phyloP scores from a whole-genome alignment of 2,888 invertebrate genomes.

The Tenthredo mesomela region DNA sequence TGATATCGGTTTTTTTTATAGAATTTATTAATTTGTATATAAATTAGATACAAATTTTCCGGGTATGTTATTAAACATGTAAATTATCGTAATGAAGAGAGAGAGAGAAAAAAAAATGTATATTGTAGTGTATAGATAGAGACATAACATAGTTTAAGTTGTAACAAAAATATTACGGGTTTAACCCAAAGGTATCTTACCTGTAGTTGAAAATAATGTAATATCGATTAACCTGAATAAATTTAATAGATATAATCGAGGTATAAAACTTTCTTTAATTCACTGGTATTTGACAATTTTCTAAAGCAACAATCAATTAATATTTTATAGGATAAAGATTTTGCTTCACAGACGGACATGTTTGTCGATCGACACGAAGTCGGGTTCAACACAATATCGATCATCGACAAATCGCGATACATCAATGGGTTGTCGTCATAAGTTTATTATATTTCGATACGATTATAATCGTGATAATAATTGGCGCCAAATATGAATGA shows the following conservation, averaged over 20 bases:
- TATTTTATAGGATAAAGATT: conserved; percentile 35
- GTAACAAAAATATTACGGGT: neutral
- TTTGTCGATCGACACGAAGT: conserved; percentile 46
- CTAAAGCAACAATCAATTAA: conserved; percentile 37
- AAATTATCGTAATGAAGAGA: neutral
- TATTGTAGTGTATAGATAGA: neutral
- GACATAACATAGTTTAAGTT: neutral
- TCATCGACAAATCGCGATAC: conserved; percentile 5
- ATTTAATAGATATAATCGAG: neutral
- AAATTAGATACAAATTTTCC: neutral
- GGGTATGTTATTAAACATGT: neutral
- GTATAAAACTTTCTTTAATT: neutral
- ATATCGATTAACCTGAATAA: neutral
- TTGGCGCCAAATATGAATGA: neutral
- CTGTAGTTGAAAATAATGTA: neutral
- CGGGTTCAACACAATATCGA: neutral
- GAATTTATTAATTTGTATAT: neutral
- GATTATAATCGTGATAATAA: neutral
- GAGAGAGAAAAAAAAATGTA: neutral
- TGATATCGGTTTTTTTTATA: neutral
- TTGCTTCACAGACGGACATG: conserved; percentile 44
- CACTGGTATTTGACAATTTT: neutral
- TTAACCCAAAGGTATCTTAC: neutral
- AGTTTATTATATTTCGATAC: neutral
- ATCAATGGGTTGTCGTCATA: too few relatives aligned